phyloP scores from a whole-genome alignment of 2,797 vertebrate genomes.

The Streptopelia turtur region DNA sequence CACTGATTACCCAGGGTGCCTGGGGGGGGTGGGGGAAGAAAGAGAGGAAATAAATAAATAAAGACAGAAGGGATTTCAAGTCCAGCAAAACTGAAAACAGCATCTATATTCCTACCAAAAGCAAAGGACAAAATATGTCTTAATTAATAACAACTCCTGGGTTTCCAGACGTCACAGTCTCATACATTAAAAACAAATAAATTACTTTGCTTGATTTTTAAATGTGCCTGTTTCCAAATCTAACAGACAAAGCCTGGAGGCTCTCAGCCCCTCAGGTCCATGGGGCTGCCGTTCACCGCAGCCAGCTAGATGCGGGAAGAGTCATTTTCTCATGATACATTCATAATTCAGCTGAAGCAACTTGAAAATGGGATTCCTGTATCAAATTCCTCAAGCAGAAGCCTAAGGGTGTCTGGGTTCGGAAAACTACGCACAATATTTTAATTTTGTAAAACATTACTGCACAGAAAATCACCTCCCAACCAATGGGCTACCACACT shows the following conservation, averaged over 20 bases:
- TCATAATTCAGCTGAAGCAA: neutral
- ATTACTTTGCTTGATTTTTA: neutral
- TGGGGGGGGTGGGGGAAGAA: neutral
- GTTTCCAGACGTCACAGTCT: neutral
- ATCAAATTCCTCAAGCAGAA: conserved; percentile 5
- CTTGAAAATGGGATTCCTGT: neutral
- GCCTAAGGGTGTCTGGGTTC: neutral
- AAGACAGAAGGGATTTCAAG: neutral
- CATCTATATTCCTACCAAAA: neutral
- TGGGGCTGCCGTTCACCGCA: rapidly evolving
- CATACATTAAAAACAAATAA: neutral
- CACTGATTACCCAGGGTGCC: neutral
- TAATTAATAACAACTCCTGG: neutral
- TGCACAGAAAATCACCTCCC: neutral
- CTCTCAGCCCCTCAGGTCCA: neutral
- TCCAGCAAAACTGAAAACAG: neutral
- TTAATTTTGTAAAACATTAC: neutral
- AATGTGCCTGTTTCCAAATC: neutral
- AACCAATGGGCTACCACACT: too few species aligned
- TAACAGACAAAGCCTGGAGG: neutral
- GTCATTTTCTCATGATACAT: neutral
- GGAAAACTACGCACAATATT: neutral
- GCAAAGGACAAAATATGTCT: neutral
- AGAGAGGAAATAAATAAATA: neutral
- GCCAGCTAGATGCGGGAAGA: neutral